Base-by-base conservation (phyloP, 2,888 invertebrate species). In the Hirtodrosophila confusa region DNA sequence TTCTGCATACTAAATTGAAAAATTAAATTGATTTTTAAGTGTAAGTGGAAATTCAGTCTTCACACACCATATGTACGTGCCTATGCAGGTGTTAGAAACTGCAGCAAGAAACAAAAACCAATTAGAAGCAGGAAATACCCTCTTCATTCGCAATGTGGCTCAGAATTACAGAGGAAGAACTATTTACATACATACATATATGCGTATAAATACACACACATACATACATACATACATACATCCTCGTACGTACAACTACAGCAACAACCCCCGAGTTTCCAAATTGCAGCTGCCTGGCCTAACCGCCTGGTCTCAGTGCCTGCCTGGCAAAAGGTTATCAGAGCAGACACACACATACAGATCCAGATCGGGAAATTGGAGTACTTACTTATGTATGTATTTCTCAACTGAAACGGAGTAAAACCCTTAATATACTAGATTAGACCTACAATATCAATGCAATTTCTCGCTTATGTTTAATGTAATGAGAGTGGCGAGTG, bases 241-340 rank as follows among this genome's bases (percentile, higher is more conserved):
- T 43, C 29, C 17, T 17, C 17, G 17, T 17, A 11, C 31, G 17
- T 54, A 36, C 9, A 11, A 24, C 8, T 39, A 35, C 48, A 51
- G 54, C 37, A 70, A 50, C 69, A 69, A 69, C 66, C 70, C 54
- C 53, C 41, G 66, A 65, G 48, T 62, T 62, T 54, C 37, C 23
- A 23, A 62, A 75, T 70, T 75, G 76, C 73, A 74, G 73, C 69
- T 76, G 77, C 56, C 62, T 60, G 7, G 3, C 5, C 27, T 27
- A 27, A 12, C 47, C 37, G 45, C 53, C 60, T 47, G 49, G 11
- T 64, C 65, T 66, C 50, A 63, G 48, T 57, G 58, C 56, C 41
- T 47, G 75, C 40, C 69, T 75, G 57, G 29, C 69, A 51, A 75
- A 79, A 82, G 86, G 83, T 80, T 80, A 86, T 80, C 80, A 50